Evolutionary conservation across 37 sponge, comb jelly and placozoan species (phyloP), one percentile per base, ranked within the genome.

Genomic region (Beroe ovata): DNA sequence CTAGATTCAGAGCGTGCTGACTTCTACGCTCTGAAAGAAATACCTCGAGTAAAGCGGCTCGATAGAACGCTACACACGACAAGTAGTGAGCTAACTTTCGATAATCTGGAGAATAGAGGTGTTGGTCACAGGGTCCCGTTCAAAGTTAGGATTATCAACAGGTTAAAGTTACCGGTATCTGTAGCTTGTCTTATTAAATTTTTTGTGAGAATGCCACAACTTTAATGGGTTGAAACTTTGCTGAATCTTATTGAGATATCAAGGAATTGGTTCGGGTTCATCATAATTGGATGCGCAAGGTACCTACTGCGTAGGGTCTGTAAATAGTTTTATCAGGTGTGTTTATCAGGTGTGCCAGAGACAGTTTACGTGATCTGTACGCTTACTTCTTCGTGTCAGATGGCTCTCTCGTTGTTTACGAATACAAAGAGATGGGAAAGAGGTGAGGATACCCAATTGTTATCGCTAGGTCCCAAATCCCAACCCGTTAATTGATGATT

Each of bases 11-110:
- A 66, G 69, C 32, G 69, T 1, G 42, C 84, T 20, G 84, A 77
- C 28, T 77, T 77, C 38, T 77, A 77, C 84, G 84, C 84, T 8
- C 84, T 77, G 25, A 77, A 77, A 41, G 84, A 77, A 25, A 77
- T 77, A 40, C 84, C 84, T 2, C 84, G 47, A 4, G 54, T 77
- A 23, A 77, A 77, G 47, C 84, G 84, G 4, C 19, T 42, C 2
- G 84, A 39, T 41, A 42, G 21, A 38, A 19, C 47, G 23, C 54
- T 77, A 1, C 84, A 77, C 22, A 3, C 84, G 28, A 77, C 84
- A 25, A 77, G 84, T 19, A 42, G 33, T 14, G 84, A 77, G 47
- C 54, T 77, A 20, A 77, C 84, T 6, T 77, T 42, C 54, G 35
- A 30, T 3, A 11, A 39, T 4, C 54, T 77, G 25, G 25, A 38